Conservation (phyloP, 2,113 vertebrate genomes). For the Coptodon bakossiorum region DNA sequence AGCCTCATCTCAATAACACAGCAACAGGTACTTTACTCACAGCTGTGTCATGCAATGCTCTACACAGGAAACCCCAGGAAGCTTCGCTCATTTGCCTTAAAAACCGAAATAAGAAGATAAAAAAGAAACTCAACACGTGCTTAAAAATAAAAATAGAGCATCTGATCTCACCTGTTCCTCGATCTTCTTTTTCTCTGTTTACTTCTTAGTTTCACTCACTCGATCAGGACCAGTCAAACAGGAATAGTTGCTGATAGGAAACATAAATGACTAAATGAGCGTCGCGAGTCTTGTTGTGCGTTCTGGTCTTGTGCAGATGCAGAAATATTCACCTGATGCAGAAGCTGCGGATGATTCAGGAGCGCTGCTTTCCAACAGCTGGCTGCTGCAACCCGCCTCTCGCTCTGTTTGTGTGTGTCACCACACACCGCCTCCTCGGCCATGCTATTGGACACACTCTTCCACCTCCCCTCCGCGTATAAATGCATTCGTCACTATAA, state of each 20-base stretch:
- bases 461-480: slow-evolving; percentile 18
- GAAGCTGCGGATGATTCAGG: slow-evolving; percentile 28
- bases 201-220: not conserved
- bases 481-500: not conserved
- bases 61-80: not conserved
- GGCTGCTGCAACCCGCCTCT: slow-evolving; percentile 33
- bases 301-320: not conserved
- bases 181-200: not conserved
- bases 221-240: not conserved
- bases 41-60: not conserved
- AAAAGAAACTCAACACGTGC: not conserved
- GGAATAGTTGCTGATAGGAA: not conserved
- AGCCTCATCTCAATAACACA: slow-evolving; percentile 13
- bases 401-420: not conserved
- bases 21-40: slow-evolving; percentile 25
- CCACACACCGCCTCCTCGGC: slow-evolving; percentile 31
- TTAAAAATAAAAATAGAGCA: not conserved
- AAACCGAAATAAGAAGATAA: not conserved
- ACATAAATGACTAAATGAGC: not conserved
- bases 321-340: slow-evolving; percentile 48
- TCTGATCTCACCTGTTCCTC: slow-evolving; percentile 45
- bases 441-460: slow-evolving; percentile 50
- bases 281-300: not conserved
- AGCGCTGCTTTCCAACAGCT: slow-evolving; percentile 58
- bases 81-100: not conserved